These are phyloP conservation scores for Pelodiscus sinensis DNA, from an alignment of 2,113 vertebrate genomes.

Conservation along the genomic window DNA sequence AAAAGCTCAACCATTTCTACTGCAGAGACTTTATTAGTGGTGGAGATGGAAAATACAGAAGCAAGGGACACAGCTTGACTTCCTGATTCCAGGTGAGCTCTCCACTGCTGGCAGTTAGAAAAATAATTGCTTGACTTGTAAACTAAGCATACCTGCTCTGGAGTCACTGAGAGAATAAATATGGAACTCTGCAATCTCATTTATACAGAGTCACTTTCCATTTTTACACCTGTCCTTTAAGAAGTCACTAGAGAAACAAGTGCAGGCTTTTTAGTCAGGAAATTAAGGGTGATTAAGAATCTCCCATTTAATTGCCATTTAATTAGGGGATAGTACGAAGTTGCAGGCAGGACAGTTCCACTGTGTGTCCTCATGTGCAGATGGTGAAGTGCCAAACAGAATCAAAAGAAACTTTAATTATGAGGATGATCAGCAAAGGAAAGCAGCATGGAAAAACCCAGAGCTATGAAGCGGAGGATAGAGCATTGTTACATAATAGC, in stretches of 20 bases:
- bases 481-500: background rate
- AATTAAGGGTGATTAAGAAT: constrained; percentile 58
- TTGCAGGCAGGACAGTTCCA: constrained; percentile 18
- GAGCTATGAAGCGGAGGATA: background rate
- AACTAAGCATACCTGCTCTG: background rate
- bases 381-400: constrained; percentile 36
- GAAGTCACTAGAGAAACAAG: constrained; percentile 31
- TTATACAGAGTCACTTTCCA: constrained; percentile 38
- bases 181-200: constrained; percentile 33
- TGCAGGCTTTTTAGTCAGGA: constrained; percentile 29
- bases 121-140: constrained; percentile 13
- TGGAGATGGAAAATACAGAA: background rate
- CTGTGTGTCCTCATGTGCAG: constrained; percentile 43
- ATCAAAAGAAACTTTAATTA: constrained; percentile 60
- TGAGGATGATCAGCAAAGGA: constrained; percentile 16
- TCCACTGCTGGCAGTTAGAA: background rate
- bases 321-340: constrained; percentile 57
- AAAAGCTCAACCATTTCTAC: fast-evolving
- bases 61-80: background rate
- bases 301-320: constrained; percentile 16
- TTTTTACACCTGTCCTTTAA: constrained; percentile 53
- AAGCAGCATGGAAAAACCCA: background rate
- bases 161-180: constrained; percentile 37
- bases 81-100: constrained; percentile 3
- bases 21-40: background rate